Conservation (phyloP, 2,113 vertebrate genomes). For the Mus spicilegus region DNA sequence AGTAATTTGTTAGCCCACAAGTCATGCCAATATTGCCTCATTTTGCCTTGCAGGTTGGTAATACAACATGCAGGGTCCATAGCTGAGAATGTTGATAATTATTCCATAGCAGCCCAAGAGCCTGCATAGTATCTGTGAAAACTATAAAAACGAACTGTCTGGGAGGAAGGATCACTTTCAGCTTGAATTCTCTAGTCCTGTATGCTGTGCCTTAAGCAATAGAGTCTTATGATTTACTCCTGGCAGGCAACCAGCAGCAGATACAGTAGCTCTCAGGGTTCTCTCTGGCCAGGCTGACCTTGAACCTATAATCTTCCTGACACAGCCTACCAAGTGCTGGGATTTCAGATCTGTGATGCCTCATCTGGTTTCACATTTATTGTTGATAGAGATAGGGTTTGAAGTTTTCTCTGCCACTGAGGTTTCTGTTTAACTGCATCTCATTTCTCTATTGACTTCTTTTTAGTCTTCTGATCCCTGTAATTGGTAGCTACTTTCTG, state of each 20-base stretch:
- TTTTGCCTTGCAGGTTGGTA: not conserved
- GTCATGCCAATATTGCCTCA: not conserved
- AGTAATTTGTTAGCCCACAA: not conserved
- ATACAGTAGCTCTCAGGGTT: not conserved
- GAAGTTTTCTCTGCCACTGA: not conserved
- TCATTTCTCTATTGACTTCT: not conserved
- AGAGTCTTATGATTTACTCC: not conserved
- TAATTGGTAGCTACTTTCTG: not conserved
- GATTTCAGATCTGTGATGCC: not conserved
- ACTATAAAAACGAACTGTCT: too few species aligned
- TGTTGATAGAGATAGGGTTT: not conserved
- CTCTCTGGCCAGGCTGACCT: not conserved
- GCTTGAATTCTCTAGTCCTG: too few species aligned
- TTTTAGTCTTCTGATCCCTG: not conserved
- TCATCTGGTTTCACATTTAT: not conserved
- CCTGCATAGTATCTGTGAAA: too few species aligned
- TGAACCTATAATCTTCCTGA: not conserved
- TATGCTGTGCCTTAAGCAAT: not conserved
- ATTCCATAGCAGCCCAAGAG: not conserved
- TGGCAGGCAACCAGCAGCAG: not conserved
- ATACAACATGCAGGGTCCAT: not conserved
- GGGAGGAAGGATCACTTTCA: not conserved
- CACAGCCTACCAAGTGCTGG: not conserved
- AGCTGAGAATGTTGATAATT: not conserved
- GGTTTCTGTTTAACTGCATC: not conserved